Percentiles rank a stretch among this genome's conserved stretches.
Conservation (phyloP, 2,888 invertebrate species). For the Orchesella flavescens region DNA sequence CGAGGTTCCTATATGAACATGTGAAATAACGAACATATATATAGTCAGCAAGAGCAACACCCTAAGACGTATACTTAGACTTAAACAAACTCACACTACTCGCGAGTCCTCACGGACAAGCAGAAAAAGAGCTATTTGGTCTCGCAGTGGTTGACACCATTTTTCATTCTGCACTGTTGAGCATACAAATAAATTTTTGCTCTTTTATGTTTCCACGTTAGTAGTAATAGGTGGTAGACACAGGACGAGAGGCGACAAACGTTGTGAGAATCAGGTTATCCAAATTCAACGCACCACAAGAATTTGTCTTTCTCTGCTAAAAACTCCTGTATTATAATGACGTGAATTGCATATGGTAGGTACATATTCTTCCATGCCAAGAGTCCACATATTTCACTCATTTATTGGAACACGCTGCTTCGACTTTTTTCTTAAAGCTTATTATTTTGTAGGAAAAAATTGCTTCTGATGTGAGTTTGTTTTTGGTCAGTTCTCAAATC, state of each 20-base stretch:
- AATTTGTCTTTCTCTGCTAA: not conserved
- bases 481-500: too few relatives aligned
- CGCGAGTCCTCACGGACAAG: not conserved
- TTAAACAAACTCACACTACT: not conserved
- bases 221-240: not conserved
- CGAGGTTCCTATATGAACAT: too few relatives aligned
- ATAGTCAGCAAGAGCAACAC: too few relatives aligned
- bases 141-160: conserved; percentile 59
- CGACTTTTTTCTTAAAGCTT: too few relatives aligned
- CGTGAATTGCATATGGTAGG: too few relatives aligned
- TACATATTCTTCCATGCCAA: too few relatives aligned
- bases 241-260: not conserved
- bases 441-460: too few relatives aligned
- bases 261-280: conserved; percentile 24
- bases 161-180: conserved; percentile 61
- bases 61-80: too few relatives aligned
- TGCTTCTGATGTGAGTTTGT: too few relatives aligned
- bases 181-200: conserved; percentile 54
- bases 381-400: too few relatives aligned
- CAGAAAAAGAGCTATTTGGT: conserved; percentile 48
- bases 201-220: conserved; percentile 31
- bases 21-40: not conserved
- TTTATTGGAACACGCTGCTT: too few relatives aligned
- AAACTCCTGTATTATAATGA: too few relatives aligned
- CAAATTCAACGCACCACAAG: conserved; percentile 10